Evolutionary conservation across 1,140 invertebrate species (phyloP), one percentile per base, ranked within the genome.

Genomic region (Lepidurus apus): DNA sequence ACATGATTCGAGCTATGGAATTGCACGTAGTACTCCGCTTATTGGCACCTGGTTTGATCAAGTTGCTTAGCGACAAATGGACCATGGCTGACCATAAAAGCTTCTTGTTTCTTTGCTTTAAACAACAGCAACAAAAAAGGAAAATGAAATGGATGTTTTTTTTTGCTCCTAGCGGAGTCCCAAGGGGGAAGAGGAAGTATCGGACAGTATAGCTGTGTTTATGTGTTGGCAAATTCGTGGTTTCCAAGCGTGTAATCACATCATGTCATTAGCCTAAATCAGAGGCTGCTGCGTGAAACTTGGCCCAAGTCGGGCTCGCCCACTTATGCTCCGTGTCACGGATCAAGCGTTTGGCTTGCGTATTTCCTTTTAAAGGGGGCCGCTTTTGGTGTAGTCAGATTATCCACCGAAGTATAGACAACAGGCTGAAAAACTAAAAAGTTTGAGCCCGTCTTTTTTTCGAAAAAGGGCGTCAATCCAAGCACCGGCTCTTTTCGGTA

Each of bases 31-130:
- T 21, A 65, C 53, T 65, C 3, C 21, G 53, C 53, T 65, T 65
- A 65, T 21, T 65, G 53, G n/a, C 53, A 65, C 53, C 8, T 13
- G 21, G 53, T 9, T 65, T 65, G 53, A 65, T 65, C 53, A 47
- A 65, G 53, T 65, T 65, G 53, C 53, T 65, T 65, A 65, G 53
- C 53, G 53, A 65, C 53, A 65, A 65, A 65, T 65, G 53, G 53
- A 21, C 53, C 21, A 65, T 7, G 53, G 53, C 53, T 65, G 21
- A 65, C 17, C 17, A 13, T n/a, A n/a, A 21, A 9, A 21, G n/a
- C 13, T 21, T 65, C 5, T 65, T 65, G 53, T 65, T n/a, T n/a
- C 17, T 65, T 65, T n/a, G 21, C 17, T n/a, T 65, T 5, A 21
- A 65, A 65, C 17, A 17, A 47, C 26, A 26, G 1, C 1, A 17